Base-by-base conservation (phyloP, 2,113 vertebrate genomes). In the Tilapia sparmanii region DNA sequence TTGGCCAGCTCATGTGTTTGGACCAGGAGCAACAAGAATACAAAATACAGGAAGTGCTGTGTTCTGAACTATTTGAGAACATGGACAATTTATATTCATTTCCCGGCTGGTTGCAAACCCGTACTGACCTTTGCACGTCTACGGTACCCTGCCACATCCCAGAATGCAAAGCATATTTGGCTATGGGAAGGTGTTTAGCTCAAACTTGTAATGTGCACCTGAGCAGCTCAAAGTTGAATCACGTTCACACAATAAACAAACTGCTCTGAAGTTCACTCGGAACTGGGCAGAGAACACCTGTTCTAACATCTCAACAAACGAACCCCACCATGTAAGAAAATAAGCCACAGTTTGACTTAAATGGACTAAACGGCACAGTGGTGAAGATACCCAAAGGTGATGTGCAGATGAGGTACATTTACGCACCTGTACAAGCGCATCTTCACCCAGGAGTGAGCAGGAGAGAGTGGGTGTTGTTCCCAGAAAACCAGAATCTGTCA, bases 381-480 rank as follows among this genome's bases (percentile, higher is more conserved):
- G 31, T 35, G 31, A 63, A 35, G 35, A 38, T 35, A 66, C 61
- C 61, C 61, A 40, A 13, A 78, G 10, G 45, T 52, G 73, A 52
- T n/a, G 18, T 31, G 26, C 3, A 3, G 26, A n/a, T 52, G 73
- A 31, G 18, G 18, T 50, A 76, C 24, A 31, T 76, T 76, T 78
- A 54, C 95, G 90, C 26, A 99, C 99, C 98, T 99, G 99, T 33
- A 99, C 99, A 76, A 99, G 94, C 9, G 99, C 99, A 78, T 99
- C 99, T 29, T 99, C 99, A 9, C 99, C 98, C 71, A 99, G 96
- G 89, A 99, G 95, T 1, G 98, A 99, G 90, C 99, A 99, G 90
- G 99, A 99, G 59, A 99, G 96, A 29, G 99, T 99, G 5, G 99
- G 98, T 0, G 99, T 99, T 38, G 99, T 99, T 29, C 99, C 98